Base-by-base conservation (phyloP, 2,797 vertebrate genomes). In the Bovichtus diacanthus region DNA sequence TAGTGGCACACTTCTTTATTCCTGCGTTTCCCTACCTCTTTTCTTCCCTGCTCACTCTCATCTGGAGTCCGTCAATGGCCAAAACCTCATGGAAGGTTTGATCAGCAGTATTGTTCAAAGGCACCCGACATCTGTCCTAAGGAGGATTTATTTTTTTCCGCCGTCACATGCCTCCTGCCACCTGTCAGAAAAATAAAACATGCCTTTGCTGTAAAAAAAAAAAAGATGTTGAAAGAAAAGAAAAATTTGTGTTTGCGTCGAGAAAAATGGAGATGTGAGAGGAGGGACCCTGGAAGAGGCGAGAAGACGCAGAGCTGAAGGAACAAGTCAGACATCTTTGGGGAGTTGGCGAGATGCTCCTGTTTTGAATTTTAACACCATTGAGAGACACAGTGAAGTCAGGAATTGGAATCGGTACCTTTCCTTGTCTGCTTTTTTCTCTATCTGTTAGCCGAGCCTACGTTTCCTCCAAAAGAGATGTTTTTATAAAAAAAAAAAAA, bases 111-210 rank as follows among this genome's bases (percentile, higher is more conserved):
- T 51, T 71, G 69, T 90, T 91, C 87, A 90, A 88, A 89, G 61
- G 62, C 81, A 64, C 44, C 76, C 43, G 63, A 67, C 84, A 79
- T 84, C 84, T 86, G 85, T 90, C 81, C 83, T 84, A 76, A 86
- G 74, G 67, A 80, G 55, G 43, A 49, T 78, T 75, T 76, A 70
- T 79, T 70, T 72, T 55, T 54, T 69, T 51, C 9, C 18, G n/a
- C 80, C 39, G 27, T 83, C 74, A 73, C 56, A 39, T 47, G 60
- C 70, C 70, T 82, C 74, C 76, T 82, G 82, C 85, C 84, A 90
- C 90, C 89, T 92, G 88, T 92, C 91, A 90, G 70, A 69, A 80
- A 91, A 88, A 78, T 34, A 69, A 80, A 90, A 90, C 87, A 84
- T 34, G 76, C 70, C 86, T 89, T 85, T 85, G 78, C 87, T 86